Evolutionary conservation across 2,797 vertebrate species (phyloP), one percentile per base, ranked within the genome.

Genomic region (Myiotriccus ornatus): DNA sequence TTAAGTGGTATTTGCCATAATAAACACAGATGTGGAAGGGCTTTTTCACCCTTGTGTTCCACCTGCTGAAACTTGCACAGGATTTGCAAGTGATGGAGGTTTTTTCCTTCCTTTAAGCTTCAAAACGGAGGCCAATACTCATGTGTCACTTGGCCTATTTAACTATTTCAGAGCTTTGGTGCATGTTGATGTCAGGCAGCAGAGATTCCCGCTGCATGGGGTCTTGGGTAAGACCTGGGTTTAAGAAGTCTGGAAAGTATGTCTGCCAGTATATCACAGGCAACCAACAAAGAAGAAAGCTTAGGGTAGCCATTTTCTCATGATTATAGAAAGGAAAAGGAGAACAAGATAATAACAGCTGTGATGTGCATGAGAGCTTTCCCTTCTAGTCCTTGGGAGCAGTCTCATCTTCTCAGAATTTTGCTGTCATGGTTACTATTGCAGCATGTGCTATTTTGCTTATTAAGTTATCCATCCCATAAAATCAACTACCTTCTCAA

Each of bases 61-160:
- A 94, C 98, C 73, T 98, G 98, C 97, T 97, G 97, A 78, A 98
- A 98, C 98, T 98, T 98, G 98, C 86, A 80, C 19, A 77, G 84
- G 80, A 92, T 95, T 93, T 96, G n/a, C 70, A 79, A 69, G 12
- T 11, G 39, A 67, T 82, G 18, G 59, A 84, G 39, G 4, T 27
- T 77, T 81, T 85, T 79, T 12, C 3, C 62, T 68, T 56, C 23
- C 28, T 93, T 95, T 73, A 84, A 84, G 79, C 74, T 76, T 90
- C 34, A 84, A 82, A 92, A 79, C 28, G 64, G 39, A 90, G 30
- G 25, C 63, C 82, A 96, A 90, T 35, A 84, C 7, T 28, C 67
- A 22, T 24, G 43, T 73, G 60, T 82, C 6, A 3, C n/a, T 73
- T 50, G 11, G 11, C 6, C 18, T 79, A 13, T 79, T 95, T 95